A percentile compares a stretch with the other conserved stretches of the same genome.
These are phyloP conservation scores for Mustela lutreola DNA, from an alignment of 2,113 vertebrate genomes.

Conservation along the genomic window DNA sequence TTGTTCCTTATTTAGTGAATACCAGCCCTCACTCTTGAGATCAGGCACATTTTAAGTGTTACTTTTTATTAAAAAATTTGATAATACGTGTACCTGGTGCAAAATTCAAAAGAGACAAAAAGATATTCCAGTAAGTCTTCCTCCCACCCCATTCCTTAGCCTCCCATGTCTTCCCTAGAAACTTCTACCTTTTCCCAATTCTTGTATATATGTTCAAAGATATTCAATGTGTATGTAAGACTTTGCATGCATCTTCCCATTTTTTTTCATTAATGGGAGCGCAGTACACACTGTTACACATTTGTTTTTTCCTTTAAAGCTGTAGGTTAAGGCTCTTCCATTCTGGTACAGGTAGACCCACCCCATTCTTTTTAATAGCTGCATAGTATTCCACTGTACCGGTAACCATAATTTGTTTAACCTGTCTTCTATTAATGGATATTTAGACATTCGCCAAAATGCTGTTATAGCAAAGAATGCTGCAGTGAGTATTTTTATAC, in stretches of 20 bases:
- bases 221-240: background rate
- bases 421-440: background rate
- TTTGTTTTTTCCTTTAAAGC: constrained; percentile 23
- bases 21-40: background rate
- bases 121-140: background rate
- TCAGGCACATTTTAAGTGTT: background rate
- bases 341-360: background rate
- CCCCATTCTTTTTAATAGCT: background rate
- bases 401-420: background rate
- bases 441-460: background rate
- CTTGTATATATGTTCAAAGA: background rate
- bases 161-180: background rate
- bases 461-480: background rate
- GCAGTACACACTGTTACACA: no score
- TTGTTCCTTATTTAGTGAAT: background rate
- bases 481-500: background rate
- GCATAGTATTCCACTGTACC: background rate
- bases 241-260: background rate
- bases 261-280: constrained; percentile 13
- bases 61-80: background rate
- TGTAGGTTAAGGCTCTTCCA: background rate
- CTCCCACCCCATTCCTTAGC: background rate
- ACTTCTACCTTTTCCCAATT: background rate
- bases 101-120: constrained; percentile 28
- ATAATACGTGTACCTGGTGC: background rate